Evolutionary conservation across 2,888 invertebrate species (phyloP).

Genomic region (Drosophila aldrichi): DNA sequence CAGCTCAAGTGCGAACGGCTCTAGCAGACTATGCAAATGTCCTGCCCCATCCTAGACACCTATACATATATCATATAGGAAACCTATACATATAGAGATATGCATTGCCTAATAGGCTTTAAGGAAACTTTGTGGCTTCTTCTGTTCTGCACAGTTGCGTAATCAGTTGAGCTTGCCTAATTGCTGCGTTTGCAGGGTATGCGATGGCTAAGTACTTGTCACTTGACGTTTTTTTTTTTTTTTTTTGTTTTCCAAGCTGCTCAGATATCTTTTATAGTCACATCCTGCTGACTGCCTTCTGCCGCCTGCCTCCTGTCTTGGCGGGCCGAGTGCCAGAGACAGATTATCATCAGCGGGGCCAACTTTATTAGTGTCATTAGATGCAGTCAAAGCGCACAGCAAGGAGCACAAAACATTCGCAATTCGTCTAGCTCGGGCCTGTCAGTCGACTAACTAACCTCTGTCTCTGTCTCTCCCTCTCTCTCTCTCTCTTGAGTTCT

Average conservation of each 20-base stretch:
- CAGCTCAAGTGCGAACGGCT: background rate
- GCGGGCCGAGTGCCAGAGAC: constrained; percentile 62
- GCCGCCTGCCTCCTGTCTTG: constrained; percentile 15
- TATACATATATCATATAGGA: background rate
- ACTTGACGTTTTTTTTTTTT: background rate
- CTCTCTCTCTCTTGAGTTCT: background rate
- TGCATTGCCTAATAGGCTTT: background rate
- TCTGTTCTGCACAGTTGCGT: background rate
- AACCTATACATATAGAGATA: background rate
- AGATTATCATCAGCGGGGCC: constrained; percentile 75
- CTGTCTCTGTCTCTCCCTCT: constrained; percentile 2
- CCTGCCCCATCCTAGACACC: background rate
- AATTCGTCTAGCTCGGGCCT: constrained; percentile 32
- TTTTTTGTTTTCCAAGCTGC: constrained; percentile 13
- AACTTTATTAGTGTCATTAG: constrained; percentile 78
- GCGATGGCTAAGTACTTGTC: constrained; percentile 2
- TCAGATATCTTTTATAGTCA: constrained; percentile 56
- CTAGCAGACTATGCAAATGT: constrained; percentile 19
- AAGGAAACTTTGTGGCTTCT: background rate
- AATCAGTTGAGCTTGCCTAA: background rate
- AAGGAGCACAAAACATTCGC: constrained; percentile 53
- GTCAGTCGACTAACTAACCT: constrained; percentile 10
- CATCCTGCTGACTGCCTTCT: constrained; percentile 53
- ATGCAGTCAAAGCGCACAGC: constrained; percentile 76
- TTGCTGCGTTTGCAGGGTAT: constrained; percentile 9